Percentiles rank a stretch among this genome's conserved stretches.
These are phyloP conservation scores for Sceloporus undulatus DNA, from an alignment of 2,113 vertebrate species.

Conservation along the genomic window DNA sequence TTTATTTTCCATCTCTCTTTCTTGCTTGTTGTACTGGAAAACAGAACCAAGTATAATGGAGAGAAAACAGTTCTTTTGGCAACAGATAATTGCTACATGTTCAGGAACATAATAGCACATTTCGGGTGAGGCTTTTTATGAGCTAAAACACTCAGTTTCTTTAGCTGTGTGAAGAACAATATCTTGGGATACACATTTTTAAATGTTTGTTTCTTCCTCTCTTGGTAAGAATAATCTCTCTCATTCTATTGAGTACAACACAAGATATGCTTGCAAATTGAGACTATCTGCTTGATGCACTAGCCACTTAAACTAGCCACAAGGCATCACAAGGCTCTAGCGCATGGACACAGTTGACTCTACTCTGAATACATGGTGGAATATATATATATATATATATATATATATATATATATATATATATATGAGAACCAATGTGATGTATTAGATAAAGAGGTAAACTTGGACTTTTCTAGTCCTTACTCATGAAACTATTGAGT, in stretches of 20 bases:
- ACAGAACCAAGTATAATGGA: slow-evolving; percentile 15
- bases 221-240: neutral
- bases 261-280: neutral
- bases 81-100: slow-evolving; percentile 24
- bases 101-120: slow-evolving; percentile 11
- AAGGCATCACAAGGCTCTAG: neutral
- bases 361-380: neutral
- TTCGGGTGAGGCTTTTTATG: neutral
- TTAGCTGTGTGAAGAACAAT: neutral
- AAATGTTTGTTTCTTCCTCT: neutral
- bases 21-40: neutral
- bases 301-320: neutral
- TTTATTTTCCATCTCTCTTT: slow-evolving; percentile 9
- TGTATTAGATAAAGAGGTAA: no score
- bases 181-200: neutral
- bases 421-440: no score
- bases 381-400: neutral
- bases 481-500: no score
- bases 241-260: neutral
- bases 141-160: neutral
- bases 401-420: no score
- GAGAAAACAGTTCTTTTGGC: neutral
- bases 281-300: neutral
- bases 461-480: no score
- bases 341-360: neutral